Conservation (phyloP, 2,797 vertebrate species). For the Cossypha polioptera region DNA sequence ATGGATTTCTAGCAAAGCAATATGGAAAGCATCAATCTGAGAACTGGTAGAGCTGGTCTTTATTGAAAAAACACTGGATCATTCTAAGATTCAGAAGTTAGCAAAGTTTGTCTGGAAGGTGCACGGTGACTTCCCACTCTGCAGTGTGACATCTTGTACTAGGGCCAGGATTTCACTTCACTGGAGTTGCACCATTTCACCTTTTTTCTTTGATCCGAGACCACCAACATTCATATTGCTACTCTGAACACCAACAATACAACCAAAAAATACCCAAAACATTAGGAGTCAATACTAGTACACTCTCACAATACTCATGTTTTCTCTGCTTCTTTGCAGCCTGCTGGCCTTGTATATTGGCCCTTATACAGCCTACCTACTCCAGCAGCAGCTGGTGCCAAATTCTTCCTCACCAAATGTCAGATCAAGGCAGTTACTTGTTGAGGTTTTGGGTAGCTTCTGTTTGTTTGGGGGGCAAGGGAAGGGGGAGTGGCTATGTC, state of each 20-base stretch:
- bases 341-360: background rate
- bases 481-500: background rate
- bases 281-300: background rate
- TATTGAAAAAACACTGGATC: background rate
- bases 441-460: background rate
- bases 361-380: background rate
- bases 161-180: background rate
- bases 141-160: accelerated
- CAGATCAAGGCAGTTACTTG: background rate
- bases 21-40: background rate
- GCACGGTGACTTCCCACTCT: background rate
- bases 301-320: background rate
- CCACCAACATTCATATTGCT: background rate
- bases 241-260: background rate
- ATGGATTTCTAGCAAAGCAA: background rate
- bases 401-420: background rate
- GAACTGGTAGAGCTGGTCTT: background rate
- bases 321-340: background rate
- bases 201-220: background rate
- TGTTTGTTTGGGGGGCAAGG: background rate
- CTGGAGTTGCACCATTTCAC: background rate
- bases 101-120: background rate
- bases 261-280: background rate
- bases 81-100: background rate
- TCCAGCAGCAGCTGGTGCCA: background rate